Evolutionary conservation across 2,113 vertebrate species (phyloP).

Genomic region (Orientallactaga bullata): DNA sequence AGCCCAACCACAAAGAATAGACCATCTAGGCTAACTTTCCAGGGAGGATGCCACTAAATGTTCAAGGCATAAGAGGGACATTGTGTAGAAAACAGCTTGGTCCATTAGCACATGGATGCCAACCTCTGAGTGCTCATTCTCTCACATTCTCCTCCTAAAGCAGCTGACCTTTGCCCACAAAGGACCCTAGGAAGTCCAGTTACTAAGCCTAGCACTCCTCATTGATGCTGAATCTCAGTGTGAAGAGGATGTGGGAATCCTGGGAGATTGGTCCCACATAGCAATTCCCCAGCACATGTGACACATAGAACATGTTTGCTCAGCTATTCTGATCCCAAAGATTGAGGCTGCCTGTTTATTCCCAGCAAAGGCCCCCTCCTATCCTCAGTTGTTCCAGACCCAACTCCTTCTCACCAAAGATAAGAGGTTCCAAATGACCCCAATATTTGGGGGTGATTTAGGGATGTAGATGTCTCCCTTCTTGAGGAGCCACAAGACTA

Average conservation of each 20-base stretch:
- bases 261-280: neutral
- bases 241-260: neutral
- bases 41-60: neutral
- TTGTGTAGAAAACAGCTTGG: neutral
- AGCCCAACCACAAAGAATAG: neutral
- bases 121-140: neutral
- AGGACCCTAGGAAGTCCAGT: neutral
- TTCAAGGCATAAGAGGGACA: no score
- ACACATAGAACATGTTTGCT: neutral
- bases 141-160: neutral
- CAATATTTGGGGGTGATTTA: neutral
- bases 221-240: neutral
- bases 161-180: neutral
- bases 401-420: neutral
- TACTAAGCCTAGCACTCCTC: neutral
- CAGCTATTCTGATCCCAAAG: neutral
- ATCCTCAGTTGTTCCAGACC: neutral
- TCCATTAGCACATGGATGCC: neutral
- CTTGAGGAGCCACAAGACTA: neutral
- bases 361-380: neutral
- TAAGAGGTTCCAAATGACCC: accelerated
- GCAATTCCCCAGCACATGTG: neutral
- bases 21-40: neutral
- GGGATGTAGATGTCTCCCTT: neutral
- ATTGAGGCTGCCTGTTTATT: neutral